Evolutionary conservation across 2,888 invertebrate genomes (phyloP).

Genomic region (Platynereis dumerilii): DNA sequence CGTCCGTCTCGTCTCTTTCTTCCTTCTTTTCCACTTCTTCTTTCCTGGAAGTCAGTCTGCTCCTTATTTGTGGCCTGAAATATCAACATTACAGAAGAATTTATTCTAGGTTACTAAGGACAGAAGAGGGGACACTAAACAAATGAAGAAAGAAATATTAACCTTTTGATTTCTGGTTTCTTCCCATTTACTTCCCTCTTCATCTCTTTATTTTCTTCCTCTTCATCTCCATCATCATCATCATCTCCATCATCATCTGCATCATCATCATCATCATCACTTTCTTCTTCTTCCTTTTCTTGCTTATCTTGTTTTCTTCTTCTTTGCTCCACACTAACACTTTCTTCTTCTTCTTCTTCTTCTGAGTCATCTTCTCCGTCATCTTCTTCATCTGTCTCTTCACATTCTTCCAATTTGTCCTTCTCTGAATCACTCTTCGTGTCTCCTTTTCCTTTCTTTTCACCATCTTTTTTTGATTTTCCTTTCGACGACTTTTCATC

Average conservation of each 20-base stretch:
- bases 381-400: background rate
- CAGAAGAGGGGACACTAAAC: no score
- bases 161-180: background rate
- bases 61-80: no score
- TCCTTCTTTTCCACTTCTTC: background rate
- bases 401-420: background rate
- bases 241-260: background rate
- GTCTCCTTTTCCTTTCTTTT: background rate
- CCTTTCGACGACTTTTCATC: no score
- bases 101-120: no score
- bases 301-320: background rate
- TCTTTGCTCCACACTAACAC: background rate
- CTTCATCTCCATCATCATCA: background rate
- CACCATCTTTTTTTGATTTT: background rate
- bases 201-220: background rate
- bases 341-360: background rate
- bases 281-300: constrained; percentile 6
- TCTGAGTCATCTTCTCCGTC: background rate
- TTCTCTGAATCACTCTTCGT: background rate
- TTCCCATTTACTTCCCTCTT: background rate
- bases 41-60: background rate
- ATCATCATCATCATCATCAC: background rate
- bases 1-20: background rate
- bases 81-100: no score
- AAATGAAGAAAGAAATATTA: no score